phyloP scores from a whole-genome alignment of 2,888 invertebrate genomes.

The Anodontia alba region DNA sequence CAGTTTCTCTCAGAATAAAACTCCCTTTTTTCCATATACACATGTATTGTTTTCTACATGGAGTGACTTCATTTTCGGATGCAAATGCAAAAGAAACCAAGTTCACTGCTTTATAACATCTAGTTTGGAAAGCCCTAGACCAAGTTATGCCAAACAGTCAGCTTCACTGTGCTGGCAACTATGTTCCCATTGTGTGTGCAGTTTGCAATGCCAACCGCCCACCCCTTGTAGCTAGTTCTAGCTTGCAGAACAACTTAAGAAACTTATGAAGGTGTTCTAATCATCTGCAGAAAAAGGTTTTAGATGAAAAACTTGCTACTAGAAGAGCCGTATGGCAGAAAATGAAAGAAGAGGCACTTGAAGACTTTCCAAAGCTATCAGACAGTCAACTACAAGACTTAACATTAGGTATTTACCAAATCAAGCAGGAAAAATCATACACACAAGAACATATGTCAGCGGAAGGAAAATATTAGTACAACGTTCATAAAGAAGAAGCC shows the following conservation, averaged over 20 bases:
- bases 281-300: not conserved
- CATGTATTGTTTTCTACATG: too few species aligned
- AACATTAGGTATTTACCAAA: not conserved
- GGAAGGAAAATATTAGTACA: not conserved
- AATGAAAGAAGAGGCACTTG: not conserved
- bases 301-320: not conserved
- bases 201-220: not conserved
- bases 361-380: not conserved
- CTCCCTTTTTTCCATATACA: too few species aligned
- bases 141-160: not conserved
- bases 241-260: not conserved
- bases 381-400: not conserved
- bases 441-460: not conserved
- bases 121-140: not conserved
- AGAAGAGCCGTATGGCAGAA: not conserved
- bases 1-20: too few species aligned
- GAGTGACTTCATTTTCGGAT: too few species aligned
- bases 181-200: not conserved
- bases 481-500: not conserved
- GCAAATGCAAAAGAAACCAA: too few species aligned
- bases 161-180: not conserved
- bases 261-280: not conserved
- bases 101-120: too few species aligned
- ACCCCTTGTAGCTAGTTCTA: not conserved
- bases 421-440: slow-evolving; percentile 5